phyloP scores from a whole-genome alignment of 1,140 invertebrate genomes.

The Akabosia matsudoensis region DNA sequence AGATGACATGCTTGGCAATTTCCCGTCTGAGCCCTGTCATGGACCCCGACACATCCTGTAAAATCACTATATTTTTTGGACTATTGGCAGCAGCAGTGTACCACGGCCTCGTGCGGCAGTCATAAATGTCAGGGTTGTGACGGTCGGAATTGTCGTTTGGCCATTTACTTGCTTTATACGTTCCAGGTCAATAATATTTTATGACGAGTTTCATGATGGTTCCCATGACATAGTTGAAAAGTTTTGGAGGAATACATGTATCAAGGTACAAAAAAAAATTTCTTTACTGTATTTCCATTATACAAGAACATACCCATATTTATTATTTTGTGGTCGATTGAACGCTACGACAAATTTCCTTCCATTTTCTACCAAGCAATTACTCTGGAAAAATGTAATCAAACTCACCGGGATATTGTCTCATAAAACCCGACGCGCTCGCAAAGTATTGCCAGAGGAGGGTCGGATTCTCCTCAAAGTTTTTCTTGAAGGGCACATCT shows the following conservation, averaged over 20 bases:
- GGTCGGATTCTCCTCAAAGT: conserved; percentile 80
- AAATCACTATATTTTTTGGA: conserved; percentile 93
- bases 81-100: conserved; percentile 96
- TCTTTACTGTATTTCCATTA: neutral
- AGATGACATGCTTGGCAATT: conserved; percentile 84
- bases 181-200: conserved; percentile 10
- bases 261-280: neutral
- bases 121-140: conserved; percentile 69
- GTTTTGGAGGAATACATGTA: too few species aligned
- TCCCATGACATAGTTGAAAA: too few species aligned
- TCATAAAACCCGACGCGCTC: conserved; percentile 82
- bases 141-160: conserved; percentile 50
- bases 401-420: conserved; percentile 80
- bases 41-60: conserved; percentile 92
- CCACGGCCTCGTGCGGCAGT: conserved; percentile 82
- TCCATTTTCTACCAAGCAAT: neutral
- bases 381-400: conserved; percentile 6
- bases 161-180: conserved; percentile 62
- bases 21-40: conserved; percentile 91
- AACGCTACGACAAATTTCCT: too few species aligned
- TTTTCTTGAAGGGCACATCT: conserved; percentile 78
- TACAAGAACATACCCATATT: too few species aligned
- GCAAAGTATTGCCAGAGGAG: conserved; percentile 96
- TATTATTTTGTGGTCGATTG: too few species aligned
- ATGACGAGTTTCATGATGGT: neutral